Evolutionary conservation across 2,888 invertebrate species (phyloP).

Genomic region (Tetragonisca angustula): DNA sequence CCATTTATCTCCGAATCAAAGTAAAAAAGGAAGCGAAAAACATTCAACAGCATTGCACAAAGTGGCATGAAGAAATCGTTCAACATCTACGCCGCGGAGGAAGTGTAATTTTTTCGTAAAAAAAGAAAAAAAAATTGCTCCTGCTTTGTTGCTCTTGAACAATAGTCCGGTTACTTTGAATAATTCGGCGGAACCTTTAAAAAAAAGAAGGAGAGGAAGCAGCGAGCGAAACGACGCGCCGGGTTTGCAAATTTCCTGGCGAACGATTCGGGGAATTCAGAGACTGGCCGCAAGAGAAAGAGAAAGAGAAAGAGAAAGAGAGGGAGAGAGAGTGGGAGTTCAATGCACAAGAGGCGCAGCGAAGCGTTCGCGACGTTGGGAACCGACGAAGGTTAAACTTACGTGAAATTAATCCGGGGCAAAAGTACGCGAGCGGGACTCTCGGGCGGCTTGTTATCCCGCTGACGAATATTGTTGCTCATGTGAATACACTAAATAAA

Average conservation of each 20-base stretch:
- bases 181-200: neutral
- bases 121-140: no score
- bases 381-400: slow-evolving; percentile 65
- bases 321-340: neutral
- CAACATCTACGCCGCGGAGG: no score
- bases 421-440: slow-evolving; percentile 24
- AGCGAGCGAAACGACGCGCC: neutral
- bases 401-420: slow-evolving; percentile 69
- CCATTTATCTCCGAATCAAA: no score
- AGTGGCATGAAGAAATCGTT: no score
- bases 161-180: no score
- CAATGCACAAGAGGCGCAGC: slow-evolving; percentile 39
- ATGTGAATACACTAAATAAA: slow-evolving; percentile 72
- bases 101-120: no score
- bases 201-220: neutral
- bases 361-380: slow-evolving; percentile 54
- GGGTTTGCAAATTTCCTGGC: neutral
- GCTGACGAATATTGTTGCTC: slow-evolving; percentile 69
- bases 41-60: no score
- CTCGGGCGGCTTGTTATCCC: slow-evolving; percentile 54
- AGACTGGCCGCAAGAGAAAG: slow-evolving; percentile 9
- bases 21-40: no score
- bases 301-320: no score
- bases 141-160: no score
- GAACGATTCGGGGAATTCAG: slow-evolving; percentile 3